Conservation (phyloP, 1,140 invertebrate species). For the Venustaconcha ellipsiformis region DNA sequence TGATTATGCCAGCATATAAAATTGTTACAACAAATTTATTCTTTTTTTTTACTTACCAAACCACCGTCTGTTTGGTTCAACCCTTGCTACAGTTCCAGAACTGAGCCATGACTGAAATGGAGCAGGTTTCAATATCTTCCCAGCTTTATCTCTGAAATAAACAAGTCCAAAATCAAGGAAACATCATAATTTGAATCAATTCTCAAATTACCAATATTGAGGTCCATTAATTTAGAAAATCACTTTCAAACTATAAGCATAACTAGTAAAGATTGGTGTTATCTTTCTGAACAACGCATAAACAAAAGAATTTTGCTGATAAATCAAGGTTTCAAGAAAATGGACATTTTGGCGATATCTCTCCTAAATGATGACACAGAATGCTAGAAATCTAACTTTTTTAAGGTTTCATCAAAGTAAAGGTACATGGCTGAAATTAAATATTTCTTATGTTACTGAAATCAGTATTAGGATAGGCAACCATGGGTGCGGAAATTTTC, state of each 20-base stretch:
- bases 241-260: neutral
- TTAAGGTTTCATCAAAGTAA: no score
- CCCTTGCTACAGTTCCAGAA: constrained; percentile 91
- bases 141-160: constrained; percentile 78
- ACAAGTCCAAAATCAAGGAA: constrained; percentile 3
- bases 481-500: no score
- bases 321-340: no score
- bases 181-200: neutral
- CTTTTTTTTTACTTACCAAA: constrained; percentile 81
- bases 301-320: no score
- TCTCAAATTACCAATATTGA: neutral
- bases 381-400: no score
- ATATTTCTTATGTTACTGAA: no score
- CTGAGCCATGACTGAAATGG: constrained; percentile 92
- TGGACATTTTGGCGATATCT: no score
- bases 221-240: neutral
- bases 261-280: neutral
- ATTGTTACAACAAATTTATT: constrained; percentile 1
- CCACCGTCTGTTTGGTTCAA: constrained; percentile 98
- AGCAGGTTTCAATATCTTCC: constrained; percentile 93
- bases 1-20: neutral
- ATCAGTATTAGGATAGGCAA: no score
- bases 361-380: no score
- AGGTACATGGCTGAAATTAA: no score
- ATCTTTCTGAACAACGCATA: neutral